Percentiles rank a stretch among this genome's conserved stretches.
These are phyloP conservation scores for Hydractinia echinata DNA, from an alignment of 30 jellyfish, hydroid and myxozoan species.

Conservation along the genomic window DNA sequence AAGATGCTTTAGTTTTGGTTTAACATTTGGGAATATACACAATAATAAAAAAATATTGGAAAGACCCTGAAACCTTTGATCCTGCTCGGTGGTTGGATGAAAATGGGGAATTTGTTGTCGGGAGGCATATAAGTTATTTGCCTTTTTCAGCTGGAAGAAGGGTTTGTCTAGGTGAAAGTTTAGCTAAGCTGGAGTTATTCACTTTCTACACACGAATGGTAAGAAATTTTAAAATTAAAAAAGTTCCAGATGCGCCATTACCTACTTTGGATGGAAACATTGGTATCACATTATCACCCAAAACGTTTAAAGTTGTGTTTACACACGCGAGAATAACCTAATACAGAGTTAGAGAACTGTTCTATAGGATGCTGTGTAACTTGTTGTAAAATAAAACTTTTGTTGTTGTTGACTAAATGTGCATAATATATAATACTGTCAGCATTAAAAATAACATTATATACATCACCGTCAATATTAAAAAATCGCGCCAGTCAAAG, in stretches of 20 bases:
- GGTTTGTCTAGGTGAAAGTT: conserved; percentile 65
- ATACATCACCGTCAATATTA: too few relatives aligned
- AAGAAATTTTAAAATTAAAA: conserved; percentile 6
- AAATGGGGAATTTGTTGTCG: conserved; percentile 35
- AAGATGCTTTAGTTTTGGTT: conserved; percentile 51
- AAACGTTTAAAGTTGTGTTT: neutral
- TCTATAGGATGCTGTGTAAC: too few relatives aligned
- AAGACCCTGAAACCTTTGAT: conserved; percentile 53
- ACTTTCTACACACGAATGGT: conserved; percentile 51
- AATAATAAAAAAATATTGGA: conserved; percentile 67
- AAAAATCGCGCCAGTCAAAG: too few relatives aligned
- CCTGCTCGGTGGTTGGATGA: conserved; percentile 78
- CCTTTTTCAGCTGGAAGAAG: conserved; percentile 87
- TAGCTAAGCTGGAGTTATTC: conserved; percentile 57
- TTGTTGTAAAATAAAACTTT: too few relatives aligned
- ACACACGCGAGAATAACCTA: neutral
- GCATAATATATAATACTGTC: too few relatives aligned
- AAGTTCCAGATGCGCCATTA: neutral
- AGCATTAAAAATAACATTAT: too few relatives aligned
- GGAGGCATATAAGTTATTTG: conserved; percentile 39
- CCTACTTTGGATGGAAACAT: conserved; percentile 27
- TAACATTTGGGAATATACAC: conserved; percentile 63
- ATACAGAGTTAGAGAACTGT: too few relatives aligned
- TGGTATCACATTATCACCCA: conserved; percentile 20
- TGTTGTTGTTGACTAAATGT: too few relatives aligned